These are phyloP conservation scores for Zaprionus nigranus DNA, from an alignment of 1,140 invertebrate genomes.

Conservation along the genomic window DNA sequence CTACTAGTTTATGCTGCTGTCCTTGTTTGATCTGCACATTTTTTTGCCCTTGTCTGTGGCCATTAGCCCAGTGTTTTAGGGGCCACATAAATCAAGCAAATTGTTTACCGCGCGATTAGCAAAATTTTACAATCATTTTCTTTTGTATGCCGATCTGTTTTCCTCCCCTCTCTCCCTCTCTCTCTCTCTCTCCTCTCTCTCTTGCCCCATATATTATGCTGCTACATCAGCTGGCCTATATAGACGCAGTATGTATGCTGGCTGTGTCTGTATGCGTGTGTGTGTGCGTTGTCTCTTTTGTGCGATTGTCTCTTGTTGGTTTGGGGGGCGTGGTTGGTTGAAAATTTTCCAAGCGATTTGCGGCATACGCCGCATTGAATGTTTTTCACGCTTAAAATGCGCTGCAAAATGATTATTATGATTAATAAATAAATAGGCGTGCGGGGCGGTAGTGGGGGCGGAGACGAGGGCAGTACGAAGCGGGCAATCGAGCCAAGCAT, in stretches of 20 bases:
- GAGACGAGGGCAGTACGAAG: background rate
- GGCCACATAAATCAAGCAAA: conserved; percentile 74
- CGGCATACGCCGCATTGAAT: conserved; percentile 81
- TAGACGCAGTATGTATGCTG: conserved; percentile 1
- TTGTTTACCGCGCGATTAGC: conserved; percentile 82
- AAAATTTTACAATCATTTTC: conserved; percentile 80
- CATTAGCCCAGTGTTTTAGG: conserved; percentile 30
- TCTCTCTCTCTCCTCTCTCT: conserved; percentile 34
- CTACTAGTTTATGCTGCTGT: background rate
- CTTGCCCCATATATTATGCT: conserved; percentile 36
- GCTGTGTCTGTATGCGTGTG: background rate
- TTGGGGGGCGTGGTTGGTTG: conserved; percentile 53
- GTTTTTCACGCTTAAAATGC: conserved; percentile 78
- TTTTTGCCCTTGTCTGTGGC: background rate
- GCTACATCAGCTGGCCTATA: conserved; percentile 38
- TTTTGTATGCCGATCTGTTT: conserved; percentile 55
- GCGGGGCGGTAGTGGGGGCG: background rate
- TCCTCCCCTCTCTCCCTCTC: conserved; percentile 31
- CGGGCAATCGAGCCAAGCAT: too few relatives aligned
- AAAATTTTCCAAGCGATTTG: conserved; percentile 81
- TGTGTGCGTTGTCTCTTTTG: conserved; percentile 35
- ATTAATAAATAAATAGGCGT: conserved; percentile 80
- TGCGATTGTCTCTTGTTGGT: conserved; percentile 51
- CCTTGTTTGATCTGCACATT: background rate
- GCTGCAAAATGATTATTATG: conserved; percentile 80